Evolutionary conservation across 2,888 invertebrate species (phyloP).

Genomic region (Reticulitermes lucifugus): DNA sequence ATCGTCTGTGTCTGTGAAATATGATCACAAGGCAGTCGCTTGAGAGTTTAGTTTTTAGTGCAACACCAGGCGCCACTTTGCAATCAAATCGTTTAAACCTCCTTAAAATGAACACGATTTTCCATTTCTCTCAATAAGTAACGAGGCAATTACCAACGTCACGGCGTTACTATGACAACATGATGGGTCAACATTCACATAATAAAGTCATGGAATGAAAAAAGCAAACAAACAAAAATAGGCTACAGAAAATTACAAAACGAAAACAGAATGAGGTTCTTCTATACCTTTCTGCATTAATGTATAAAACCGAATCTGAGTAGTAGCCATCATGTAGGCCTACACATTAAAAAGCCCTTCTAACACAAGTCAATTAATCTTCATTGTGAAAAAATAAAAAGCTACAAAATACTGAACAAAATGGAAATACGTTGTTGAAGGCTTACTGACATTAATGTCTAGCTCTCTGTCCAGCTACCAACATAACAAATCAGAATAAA

Average conservation of each 20-base stretch:
- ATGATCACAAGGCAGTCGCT: too few species aligned
- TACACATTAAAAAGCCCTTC: constrained; percentile 3
- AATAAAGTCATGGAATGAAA: constrained; percentile 9
- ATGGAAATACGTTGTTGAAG: constrained; percentile 39
- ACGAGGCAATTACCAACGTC: background rate
- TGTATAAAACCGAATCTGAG: background rate
- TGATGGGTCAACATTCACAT: background rate
- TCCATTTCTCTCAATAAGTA: constrained; percentile 21
- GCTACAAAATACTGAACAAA: constrained; percentile 38
- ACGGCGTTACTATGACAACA: background rate
- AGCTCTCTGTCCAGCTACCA: constrained; percentile 23
- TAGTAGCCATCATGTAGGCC: background rate
- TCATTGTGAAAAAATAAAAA: constrained; percentile 34
- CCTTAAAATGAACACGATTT: constrained; percentile 1
- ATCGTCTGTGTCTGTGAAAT: too few species aligned
- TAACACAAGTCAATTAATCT: constrained; percentile 35
- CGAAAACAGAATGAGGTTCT: background rate
- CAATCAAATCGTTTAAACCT: constrained; percentile 14
- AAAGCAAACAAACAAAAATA: background rate
- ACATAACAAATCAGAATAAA: constrained; percentile 19
- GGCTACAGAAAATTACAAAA: background rate
- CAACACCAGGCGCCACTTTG: background rate
- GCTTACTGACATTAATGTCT: constrained; percentile 31
- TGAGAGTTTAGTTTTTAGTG: too few species aligned
- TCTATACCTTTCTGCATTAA: constrained; percentile 4